These are phyloP conservation scores for Hypotaenidia philippensis DNA, from an alignment of 2,797 vertebrate genomes.

Conservation along the genomic window DNA sequence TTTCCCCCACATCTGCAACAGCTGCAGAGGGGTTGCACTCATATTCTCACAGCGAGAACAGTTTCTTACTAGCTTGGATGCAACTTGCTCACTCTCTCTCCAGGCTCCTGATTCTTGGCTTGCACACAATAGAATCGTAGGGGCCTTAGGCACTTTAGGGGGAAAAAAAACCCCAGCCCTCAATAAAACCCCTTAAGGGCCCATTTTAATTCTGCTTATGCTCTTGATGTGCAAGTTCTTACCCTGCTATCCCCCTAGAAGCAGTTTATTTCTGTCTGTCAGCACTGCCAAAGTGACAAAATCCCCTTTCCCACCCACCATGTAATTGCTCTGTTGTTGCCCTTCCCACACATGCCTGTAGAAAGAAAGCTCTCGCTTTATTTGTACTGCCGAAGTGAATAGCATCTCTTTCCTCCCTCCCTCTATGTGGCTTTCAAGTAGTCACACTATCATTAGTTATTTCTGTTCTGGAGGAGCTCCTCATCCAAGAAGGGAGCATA, in stretches of 20 bases:
- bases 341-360: constrained; percentile 68
- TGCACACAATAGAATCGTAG: constrained; percentile 19
- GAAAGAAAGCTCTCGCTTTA: constrained; percentile 48
- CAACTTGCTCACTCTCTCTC: background rate
- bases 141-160: constrained; percentile 26
- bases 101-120: background rate
- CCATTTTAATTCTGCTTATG: constrained; percentile 68
- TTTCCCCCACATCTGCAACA: background rate
- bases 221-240: constrained; percentile 68
- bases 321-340: constrained; percentile 74
- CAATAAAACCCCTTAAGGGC: constrained; percentile 48
- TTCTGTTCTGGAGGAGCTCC: constrained; percentile 44
- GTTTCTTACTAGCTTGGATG: background rate
- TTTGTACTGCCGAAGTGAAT: constrained; percentile 55
- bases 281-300: constrained; percentile 72
- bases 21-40: background rate
- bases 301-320: constrained; percentile 70
- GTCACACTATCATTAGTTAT: constrained; percentile 45
- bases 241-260: constrained; percentile 58
- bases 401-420: constrained; percentile 45
- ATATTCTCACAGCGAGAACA: background rate
- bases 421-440: constrained; percentile 45
- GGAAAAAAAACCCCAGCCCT: background rate
- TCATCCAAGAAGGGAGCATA: background rate
- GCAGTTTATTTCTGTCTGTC: constrained; percentile 73